Conservation (phyloP, 2,888 invertebrate genomes). For the Geotrupes spiniger region DNA sequence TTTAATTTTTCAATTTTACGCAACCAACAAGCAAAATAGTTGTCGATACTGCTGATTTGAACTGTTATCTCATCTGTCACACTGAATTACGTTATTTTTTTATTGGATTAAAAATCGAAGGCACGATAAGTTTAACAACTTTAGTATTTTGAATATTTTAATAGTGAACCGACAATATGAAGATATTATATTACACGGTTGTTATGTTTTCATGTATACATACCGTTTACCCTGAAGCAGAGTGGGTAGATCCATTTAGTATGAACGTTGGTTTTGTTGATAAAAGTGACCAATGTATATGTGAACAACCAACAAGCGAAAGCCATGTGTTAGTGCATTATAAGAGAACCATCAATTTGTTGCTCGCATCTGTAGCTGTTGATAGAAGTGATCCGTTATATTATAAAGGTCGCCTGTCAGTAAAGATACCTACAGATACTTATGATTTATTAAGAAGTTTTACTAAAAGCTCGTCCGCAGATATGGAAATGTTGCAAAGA, state of each 20-base stretch:
- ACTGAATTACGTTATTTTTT: too few relatives aligned
- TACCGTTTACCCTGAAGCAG: background rate
- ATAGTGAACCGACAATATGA: too few relatives aligned
- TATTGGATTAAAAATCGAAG: too few relatives aligned
- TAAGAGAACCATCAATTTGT: constrained; percentile 21
- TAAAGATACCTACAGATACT: constrained; percentile 15
- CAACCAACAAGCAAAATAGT: too few relatives aligned
- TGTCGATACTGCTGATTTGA: too few relatives aligned
- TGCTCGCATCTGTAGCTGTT: constrained; percentile 11
- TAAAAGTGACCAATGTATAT: background rate
- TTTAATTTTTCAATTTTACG: too few relatives aligned
- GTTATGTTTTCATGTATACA: background rate
- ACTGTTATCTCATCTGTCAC: too few relatives aligned
- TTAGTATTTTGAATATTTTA: too few relatives aligned
- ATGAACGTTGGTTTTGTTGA: constrained; percentile 9
- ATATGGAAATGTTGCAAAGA: constrained; percentile 15
- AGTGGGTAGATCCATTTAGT: constrained; percentile 17
- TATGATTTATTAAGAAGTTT: constrained; percentile 20
- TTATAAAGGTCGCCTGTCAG: constrained; percentile 18
- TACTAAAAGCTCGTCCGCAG: constrained; percentile 7
- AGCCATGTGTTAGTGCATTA: constrained; percentile 18
- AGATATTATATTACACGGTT: background rate
- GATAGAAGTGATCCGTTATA: constrained; percentile 2
- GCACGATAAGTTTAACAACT: too few relatives aligned
- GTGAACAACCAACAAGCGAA: background rate